Conservation (phyloP, 2,797 vertebrate species). For the Limnodromus scolopaceus region DNA sequence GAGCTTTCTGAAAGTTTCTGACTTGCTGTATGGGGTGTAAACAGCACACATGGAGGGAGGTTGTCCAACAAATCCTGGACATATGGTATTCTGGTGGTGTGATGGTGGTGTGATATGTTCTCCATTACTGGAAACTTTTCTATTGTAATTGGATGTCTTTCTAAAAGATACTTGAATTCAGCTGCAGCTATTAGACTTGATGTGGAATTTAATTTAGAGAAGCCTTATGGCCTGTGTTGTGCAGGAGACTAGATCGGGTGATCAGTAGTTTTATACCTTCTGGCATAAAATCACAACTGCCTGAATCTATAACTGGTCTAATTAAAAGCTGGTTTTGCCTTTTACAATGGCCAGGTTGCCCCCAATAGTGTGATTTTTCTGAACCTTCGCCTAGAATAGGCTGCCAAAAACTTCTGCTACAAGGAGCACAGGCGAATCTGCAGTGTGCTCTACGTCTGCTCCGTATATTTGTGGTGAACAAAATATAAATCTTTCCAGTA, state of each 20-base stretch:
- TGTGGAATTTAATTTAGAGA: conserved; percentile 33
- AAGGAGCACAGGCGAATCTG: not conserved
- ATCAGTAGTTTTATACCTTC: not conserved
- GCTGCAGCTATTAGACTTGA: not conserved
- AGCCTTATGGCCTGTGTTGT: not conserved
- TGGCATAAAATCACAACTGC: not conserved
- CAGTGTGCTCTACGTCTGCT: not conserved
- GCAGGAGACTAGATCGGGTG: not conserved
- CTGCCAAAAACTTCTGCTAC: conserved; percentile 38
- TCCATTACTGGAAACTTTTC: conserved; percentile 13
- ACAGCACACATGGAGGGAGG: not conserved
- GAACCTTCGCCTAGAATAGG: not conserved
- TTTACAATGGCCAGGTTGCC: conserved; percentile 18
- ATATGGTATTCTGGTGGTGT: not conserved
- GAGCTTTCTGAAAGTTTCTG: not conserved
- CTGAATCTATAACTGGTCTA: not conserved
- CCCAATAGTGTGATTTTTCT: not conserved
- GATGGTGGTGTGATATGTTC: not conserved
- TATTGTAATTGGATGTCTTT: not conserved
- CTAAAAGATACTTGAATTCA: conserved; percentile 7
- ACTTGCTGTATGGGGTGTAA: not conserved
- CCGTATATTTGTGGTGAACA: conserved; percentile 18
- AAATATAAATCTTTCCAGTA: conserved; percentile 51
- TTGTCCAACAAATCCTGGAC: conserved; percentile 24
- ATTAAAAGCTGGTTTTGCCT: not conserved